phyloP scores from a whole-genome alignment of 64 coral and sea anemone genomes.

The Stylophora pistillata region DNA sequence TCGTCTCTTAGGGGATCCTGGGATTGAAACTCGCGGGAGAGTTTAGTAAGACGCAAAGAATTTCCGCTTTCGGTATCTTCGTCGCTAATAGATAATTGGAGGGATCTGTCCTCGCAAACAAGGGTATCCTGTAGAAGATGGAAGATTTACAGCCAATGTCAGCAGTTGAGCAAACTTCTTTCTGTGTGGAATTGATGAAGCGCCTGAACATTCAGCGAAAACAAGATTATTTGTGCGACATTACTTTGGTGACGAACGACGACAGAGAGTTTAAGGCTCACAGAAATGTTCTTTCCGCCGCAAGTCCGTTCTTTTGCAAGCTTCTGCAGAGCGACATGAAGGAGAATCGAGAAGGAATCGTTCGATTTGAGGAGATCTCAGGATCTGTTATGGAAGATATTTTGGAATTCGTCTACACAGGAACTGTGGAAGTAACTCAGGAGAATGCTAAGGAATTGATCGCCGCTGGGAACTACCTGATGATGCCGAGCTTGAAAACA shows the following conservation, averaged over 20 bases:
- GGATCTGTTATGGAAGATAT: constrained; percentile 16
- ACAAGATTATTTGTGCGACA: neutral
- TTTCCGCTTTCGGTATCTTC: no score
- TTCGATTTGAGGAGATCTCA: neutral
- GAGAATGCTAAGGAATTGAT: neutral
- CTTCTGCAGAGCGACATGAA: no score
- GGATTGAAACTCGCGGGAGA: no score
- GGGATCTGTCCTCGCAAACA: no score
- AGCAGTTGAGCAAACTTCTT: neutral
- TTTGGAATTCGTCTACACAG: no score
- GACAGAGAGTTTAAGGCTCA: neutral
- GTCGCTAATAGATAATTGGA: no score
- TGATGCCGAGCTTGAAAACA: neutral
- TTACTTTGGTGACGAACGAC: neutral
- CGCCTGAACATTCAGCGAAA: neutral
- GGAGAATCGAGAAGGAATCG: no score
- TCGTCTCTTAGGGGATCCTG: no score
- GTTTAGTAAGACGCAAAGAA: no score
- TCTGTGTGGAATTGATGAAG: neutral
- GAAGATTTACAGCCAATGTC: neutral
- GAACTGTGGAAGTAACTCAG: no score
- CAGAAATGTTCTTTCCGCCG: neutral
- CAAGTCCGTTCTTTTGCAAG: no score
- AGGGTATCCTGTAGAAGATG: no score
- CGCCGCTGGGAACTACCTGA: neutral